A percentile compares a stretch with the other conserved stretches of the same genome.
phyloP scores from a whole-genome alignment of 2,797 vertebrate genomes.

The Gobio occitaniae region DNA sequence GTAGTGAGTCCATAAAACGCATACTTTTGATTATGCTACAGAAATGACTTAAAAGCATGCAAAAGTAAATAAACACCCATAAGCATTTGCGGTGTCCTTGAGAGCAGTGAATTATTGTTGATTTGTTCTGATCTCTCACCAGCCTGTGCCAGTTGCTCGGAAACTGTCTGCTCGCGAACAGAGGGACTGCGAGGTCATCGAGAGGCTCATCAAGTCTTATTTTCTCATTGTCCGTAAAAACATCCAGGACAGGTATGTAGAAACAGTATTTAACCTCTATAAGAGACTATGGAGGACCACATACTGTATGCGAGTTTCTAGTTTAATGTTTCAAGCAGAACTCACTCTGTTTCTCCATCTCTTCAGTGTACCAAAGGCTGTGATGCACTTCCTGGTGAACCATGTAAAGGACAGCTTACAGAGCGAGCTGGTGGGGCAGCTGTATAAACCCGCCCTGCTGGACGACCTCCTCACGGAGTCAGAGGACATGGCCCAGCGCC shows the following conservation, averaged over 20 bases:
- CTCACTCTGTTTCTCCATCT: neutral
- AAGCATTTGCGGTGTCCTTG: neutral
- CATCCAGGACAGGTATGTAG: constrained; percentile 95
- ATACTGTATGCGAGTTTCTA: neutral
- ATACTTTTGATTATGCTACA: neutral
- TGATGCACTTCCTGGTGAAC: constrained; percentile 99
- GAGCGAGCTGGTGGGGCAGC: constrained; percentile 96
- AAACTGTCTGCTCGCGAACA: constrained; percentile 97
- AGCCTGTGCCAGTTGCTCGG: constrained; percentile 96
- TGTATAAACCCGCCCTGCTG: constrained; percentile 91
- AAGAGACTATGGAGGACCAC: neutral
- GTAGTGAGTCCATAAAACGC: constrained; percentile 82
- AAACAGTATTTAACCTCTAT: neutral
- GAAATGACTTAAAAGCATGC: neutral
- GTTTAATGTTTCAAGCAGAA: neutral
- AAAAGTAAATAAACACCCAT: neutral
- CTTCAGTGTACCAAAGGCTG: constrained; percentile 95
- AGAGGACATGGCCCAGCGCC: constrained; percentile 98
- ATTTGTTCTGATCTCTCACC: constrained; percentile 24
- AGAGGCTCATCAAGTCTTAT: constrained; percentile 97
- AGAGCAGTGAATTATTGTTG: neutral
- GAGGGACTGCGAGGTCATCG: constrained; percentile 97
- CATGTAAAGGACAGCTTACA: constrained; percentile 97
- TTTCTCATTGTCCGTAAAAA: constrained; percentile 99
- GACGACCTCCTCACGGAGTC: constrained; percentile 96